A percentile compares a stretch with the other conserved stretches of the same genome.
phyloP scores from a whole-genome alignment of 2,113 vertebrate species.

The Elaphurus davidianus region DNA sequence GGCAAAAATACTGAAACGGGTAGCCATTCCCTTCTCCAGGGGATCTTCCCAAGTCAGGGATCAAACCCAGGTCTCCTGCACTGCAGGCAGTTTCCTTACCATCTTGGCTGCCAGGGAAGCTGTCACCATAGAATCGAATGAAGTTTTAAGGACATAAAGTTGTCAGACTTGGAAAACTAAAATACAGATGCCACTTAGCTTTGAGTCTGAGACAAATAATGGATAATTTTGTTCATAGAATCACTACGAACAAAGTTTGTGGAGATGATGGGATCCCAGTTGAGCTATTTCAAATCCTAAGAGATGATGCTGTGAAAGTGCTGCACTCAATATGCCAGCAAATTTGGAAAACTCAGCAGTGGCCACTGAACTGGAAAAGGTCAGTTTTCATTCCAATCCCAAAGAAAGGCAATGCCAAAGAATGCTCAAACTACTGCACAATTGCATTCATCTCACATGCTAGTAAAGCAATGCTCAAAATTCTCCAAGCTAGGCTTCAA shows the following conservation, averaged over 20 bases:
- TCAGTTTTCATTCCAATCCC: not conserved
- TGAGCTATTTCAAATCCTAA: not conserved
- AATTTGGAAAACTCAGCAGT: not conserved
- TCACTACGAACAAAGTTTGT: not conserved
- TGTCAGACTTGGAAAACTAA: not conserved
- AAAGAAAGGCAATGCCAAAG: no score
- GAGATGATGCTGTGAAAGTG: not conserved
- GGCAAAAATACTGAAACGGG: rapidly evolving
- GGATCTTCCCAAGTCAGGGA: not conserved
- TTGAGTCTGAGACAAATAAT: not conserved
- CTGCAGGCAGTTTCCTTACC: not conserved
- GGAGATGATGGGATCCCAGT: not conserved
- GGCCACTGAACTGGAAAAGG: not conserved
- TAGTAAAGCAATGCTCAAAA: not conserved
- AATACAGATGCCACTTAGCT: not conserved
- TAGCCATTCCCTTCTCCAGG: not conserved
- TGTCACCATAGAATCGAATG: not conserved
- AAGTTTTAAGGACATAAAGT: not conserved
- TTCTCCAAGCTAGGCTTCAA: not conserved
- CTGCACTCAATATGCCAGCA: not conserved
- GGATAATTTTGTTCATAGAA: not conserved
- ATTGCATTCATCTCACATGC: not conserved
- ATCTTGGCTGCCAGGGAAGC: not conserved
- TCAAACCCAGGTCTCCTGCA: not conserved
- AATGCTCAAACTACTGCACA: not conserved